These are phyloP conservation scores for Ypsolopha scabrella DNA, from an alignment of 2,888 invertebrate species.

Conservation along the genomic window DNA sequence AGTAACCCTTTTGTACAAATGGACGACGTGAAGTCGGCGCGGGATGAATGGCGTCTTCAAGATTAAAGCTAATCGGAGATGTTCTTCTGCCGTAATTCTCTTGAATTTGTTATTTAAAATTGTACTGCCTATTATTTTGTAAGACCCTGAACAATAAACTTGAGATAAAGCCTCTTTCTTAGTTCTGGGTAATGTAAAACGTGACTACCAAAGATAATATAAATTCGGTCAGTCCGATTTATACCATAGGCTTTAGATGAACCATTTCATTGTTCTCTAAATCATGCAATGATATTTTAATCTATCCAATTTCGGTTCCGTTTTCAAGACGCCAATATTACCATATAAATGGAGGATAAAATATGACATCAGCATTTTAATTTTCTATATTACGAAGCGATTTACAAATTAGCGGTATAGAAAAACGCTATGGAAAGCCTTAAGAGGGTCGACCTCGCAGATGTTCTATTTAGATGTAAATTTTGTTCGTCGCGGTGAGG, in stretches of 20 bases:
- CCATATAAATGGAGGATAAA: constrained; percentile 66
- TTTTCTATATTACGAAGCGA: constrained; percentile 66
- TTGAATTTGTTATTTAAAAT: constrained; percentile 16
- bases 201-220: no score
- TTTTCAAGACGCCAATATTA: constrained; percentile 44
- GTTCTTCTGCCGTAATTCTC: constrained; percentile 32
- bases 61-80: constrained; percentile 58
- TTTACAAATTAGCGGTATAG: constrained; percentile 69
- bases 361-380: constrained; percentile 71
- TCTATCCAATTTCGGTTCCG: constrained; percentile 38
- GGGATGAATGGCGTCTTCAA: constrained; percentile 50
- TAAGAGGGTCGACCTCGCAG: constrained; percentile 63
- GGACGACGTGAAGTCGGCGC: constrained; percentile 57
- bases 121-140: background rate
- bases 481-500: constrained; percentile 49
- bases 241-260: background rate
- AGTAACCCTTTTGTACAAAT: constrained; percentile 63
- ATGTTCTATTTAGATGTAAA: constrained; percentile 71
- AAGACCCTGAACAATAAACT: background rate
- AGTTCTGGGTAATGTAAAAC: no score
- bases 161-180: no score
- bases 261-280: constrained; percentile 14
- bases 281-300: constrained; percentile 67
- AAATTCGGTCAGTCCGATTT: background rate
- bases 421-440: constrained; percentile 54